These are phyloP conservation scores for Acanthis flammea DNA, from an alignment of 2,797 vertebrate species.

Conservation along the genomic window DNA sequence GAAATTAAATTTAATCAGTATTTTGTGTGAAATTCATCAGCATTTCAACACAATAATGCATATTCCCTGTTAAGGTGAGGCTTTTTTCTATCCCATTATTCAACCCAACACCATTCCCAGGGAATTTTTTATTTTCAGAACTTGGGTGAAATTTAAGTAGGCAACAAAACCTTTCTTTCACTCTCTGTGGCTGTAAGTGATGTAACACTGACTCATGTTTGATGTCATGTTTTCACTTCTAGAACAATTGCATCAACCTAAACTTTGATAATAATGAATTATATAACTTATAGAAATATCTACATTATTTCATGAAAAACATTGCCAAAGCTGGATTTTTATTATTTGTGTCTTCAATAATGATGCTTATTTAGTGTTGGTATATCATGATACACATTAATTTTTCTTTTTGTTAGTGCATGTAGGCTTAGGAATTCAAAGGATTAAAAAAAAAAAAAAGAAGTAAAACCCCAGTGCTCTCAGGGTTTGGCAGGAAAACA, in stretches of 20 bases:
- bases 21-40: neutral
- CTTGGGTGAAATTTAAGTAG: neutral
- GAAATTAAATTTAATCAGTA: neutral
- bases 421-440: neutral
- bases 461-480: neutral
- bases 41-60: neutral
- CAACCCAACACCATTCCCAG: neutral
- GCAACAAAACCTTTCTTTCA: neutral
- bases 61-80: neutral
- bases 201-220: accelerated
- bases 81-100: neutral
- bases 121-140: neutral
- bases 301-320: neutral
- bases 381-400: neutral
- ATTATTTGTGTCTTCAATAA: neutral
- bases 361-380: neutral
- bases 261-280: neutral
- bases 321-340: neutral
- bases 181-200: neutral
- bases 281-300: neutral
- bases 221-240: neutral
- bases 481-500: neutral
- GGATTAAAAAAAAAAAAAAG: accelerated
- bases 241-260: neutral
- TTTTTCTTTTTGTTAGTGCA: neutral